A percentile compares a stretch with the other conserved stretches of the same genome.
phyloP scores from a whole-genome alignment of 2,797 vertebrate species.

The Ambastaia sidthimunki region DNA sequence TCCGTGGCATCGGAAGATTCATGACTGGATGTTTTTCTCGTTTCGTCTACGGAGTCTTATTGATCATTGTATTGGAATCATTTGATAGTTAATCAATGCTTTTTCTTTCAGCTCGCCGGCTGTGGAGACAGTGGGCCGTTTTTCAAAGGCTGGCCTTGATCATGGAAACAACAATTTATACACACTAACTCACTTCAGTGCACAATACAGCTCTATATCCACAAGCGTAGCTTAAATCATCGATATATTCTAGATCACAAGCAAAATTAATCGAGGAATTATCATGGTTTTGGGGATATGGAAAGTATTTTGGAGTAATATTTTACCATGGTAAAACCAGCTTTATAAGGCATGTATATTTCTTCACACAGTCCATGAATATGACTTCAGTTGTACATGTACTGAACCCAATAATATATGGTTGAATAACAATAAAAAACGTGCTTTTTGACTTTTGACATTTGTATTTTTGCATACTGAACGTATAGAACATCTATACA shows the following conservation, averaged over 20 bases:
- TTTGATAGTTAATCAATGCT: slow-evolving; percentile 85
- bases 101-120: slow-evolving; percentile 75
- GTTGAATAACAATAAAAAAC: too few species aligned
- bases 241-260: neutral
- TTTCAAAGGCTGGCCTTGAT: slow-evolving; percentile 77
- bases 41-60: slow-evolving; percentile 75
- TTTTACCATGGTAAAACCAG: too few species aligned
- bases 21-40: slow-evolving; percentile 60
- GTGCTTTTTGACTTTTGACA: neutral
- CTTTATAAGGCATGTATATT: too few species aligned
- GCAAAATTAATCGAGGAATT: neutral
- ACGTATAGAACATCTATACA: neutral
- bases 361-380: too few species aligned
- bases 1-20: slow-evolving; percentile 61
- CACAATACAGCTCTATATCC: neutral
- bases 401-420: too few species aligned
- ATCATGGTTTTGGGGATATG: neutral
- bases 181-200: slow-evolving; percentile 17
- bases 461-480: neutral
- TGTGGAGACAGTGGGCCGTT: slow-evolving; percentile 52
- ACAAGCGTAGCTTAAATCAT: slow-evolving; percentile 1
- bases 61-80: slow-evolving; percentile 80
- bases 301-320: neutral
- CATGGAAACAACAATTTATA: slow-evolving; percentile 50
- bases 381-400: too few species aligned